Base-by-base conservation (phyloP, 2,888 invertebrate genomes). In the Aporophyla lueneburgensis region DNA sequence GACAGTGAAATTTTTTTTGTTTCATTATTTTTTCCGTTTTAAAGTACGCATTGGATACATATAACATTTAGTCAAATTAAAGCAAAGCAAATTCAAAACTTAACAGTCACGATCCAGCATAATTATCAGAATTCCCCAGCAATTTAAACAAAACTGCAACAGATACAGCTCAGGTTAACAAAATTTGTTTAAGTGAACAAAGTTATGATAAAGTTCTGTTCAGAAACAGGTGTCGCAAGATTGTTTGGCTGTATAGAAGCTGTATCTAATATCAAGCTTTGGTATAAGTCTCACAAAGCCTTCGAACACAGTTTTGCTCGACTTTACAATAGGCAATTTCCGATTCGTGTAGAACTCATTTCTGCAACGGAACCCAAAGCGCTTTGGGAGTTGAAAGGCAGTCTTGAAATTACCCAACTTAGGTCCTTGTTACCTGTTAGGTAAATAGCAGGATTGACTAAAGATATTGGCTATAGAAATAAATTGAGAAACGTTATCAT, bases 271-370 rank as follows among this genome's bases (percentile, higher is more conserved):
- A 86, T 84, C 56, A 66, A 76, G 79, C 76, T 77, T 56, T 69
- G 59, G 71, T 87, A 71, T 53, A 65, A 80, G 69, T 86, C 67
- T 71, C 69, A 58, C 72, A 65, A 70, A 86, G 67, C 78, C 66
- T 76, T 73, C 68, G 70, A 77, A 79, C 54, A 71, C 59, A 84
- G 84, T 88, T 78, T 74, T 63, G 78, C 71, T 71, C 68, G 68
- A 81, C 79, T 82, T 75, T 79, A 82, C 84, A 88, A 87, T 87
- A 75, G 82, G 73, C 87, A 88, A 88, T 87, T 86, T 87, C 82
- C 82, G 84, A 86, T 82, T 81, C 76, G 86, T 78, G 78, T 84
- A 74, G 82, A 86, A 82, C 80, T 88, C 67, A 82, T 86, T 88
- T 78, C 78, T 82, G 82, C 66, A 67, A 75, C 67, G 71, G 81